phyloP scores from a whole-genome alignment of 2,797 vertebrate genomes.

The Aplochiton taeniatus region DNA sequence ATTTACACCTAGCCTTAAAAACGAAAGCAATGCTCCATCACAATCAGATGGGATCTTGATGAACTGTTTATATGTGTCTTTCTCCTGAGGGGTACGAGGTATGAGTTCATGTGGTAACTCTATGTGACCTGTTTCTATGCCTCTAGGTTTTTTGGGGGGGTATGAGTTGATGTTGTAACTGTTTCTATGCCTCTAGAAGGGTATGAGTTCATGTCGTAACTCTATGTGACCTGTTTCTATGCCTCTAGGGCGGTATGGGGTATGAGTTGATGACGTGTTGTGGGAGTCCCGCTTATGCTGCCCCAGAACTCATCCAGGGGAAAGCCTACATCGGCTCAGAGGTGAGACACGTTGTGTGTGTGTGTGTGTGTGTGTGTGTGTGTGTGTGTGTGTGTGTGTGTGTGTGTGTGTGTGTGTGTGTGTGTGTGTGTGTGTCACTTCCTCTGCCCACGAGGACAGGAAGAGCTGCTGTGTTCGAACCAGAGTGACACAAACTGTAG shows the following conservation, averaged over 20 bases:
- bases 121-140: neutral
- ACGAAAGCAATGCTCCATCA: no score
- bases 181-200: neutral
- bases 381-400: conserved; percentile 3
- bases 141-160: neutral
- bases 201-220: neutral
- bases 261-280: conserved; percentile 90
- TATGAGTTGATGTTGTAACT: neutral
- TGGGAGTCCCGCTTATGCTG: conserved; percentile 94
- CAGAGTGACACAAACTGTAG: no score
- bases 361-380: conserved; percentile 9
- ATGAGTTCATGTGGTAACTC: no score
- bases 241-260: conserved; percentile 85
- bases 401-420: conserved; percentile 32
- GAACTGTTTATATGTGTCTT: no score
- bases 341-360: conserved; percentile 68
- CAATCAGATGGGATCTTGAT: no score
- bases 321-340: conserved; percentile 95
- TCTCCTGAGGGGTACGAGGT: no score
- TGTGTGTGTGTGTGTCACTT: conserved; percentile 7
- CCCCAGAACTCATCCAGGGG: conserved; percentile 94
- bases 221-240: neutral
- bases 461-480: neutral
- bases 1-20: no score
- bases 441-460: no score